These are phyloP conservation scores for Indri indri DNA, from an alignment of 2,113 vertebrate genomes.

Conservation along the genomic window DNA sequence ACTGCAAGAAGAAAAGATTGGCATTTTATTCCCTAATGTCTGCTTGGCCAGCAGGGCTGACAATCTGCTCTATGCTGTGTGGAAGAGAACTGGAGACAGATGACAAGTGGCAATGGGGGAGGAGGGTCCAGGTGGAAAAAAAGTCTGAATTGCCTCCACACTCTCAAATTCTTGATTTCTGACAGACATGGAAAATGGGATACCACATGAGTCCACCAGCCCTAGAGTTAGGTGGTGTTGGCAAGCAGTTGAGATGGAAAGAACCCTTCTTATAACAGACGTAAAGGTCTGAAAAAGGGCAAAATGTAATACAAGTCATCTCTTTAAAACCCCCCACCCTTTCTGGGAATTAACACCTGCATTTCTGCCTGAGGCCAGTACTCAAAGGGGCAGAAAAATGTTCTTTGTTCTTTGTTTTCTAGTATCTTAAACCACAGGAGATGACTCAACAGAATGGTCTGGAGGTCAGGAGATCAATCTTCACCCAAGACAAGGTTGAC, in stretches of 20 bases:
- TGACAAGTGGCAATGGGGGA: accelerated
- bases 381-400: no score
- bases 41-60: background rate
- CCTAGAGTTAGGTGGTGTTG: background rate
- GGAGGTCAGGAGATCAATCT: no score
- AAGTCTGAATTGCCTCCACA: background rate
- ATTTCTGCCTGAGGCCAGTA: no score
- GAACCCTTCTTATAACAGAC: background rate
- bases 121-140: background rate
- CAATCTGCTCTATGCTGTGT: background rate
- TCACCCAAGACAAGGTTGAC: no score
- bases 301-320: no score
- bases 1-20: background rate
- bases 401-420: no score
- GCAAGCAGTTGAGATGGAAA: background rate
- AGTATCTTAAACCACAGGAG: no score
- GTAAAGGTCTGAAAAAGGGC: no score
- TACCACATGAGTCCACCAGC: background rate
- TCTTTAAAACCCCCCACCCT: no score
- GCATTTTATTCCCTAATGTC: background rate
- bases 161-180: background rate
- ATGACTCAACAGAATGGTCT: no score
- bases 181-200: background rate
- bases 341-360: no score
- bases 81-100: background rate